Conservation (phyloP, 2,113 vertebrate genomes). For the Siphamia tubifer region DNA sequence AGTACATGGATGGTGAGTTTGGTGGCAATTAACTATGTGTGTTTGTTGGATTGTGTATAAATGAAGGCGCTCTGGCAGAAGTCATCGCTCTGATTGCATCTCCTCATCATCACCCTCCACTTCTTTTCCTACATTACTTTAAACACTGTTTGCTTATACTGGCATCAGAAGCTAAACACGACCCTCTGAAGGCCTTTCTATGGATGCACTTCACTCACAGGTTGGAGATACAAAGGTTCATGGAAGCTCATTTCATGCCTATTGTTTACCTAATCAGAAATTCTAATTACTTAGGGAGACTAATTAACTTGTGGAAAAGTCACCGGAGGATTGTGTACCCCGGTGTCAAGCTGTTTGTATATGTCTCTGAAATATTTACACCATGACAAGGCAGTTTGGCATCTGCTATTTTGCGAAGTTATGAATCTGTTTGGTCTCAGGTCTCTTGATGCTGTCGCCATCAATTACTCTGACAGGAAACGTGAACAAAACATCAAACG, state of each 20-base stretch:
- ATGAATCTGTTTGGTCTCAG: slow-evolving; percentile 43
- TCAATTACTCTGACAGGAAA: slow-evolving; percentile 43
- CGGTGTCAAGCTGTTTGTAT: slow-evolving; percentile 52
- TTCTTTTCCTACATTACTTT: neutral
- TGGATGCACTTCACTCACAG: slow-evolving; percentile 34
- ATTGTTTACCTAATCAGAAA: slow-evolving; percentile 63
- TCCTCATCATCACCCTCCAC: slow-evolving; percentile 1
- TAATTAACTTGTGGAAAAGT: slow-evolving; percentile 54
- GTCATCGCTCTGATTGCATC: slow-evolving; percentile 5
- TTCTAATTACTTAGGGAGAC: slow-evolving; percentile 55
- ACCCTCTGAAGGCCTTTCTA: slow-evolving; percentile 16
- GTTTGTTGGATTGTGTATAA: neutral
- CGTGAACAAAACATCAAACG: slow-evolving; percentile 23
- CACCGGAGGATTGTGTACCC: slow-evolving; percentile 25
- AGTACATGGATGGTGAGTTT: neutral
- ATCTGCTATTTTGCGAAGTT: slow-evolving; percentile 18
- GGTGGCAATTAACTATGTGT: slow-evolving; percentile 23
- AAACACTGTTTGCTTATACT: slow-evolving; percentile 8
- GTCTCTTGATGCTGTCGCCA: slow-evolving; percentile 37
- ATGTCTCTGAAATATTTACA: slow-evolving; percentile 61
- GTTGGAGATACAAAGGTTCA: slow-evolving; percentile 46
- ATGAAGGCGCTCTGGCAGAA: neutral
- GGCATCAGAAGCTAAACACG: slow-evolving; percentile 15
- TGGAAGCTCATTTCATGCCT: slow-evolving; percentile 57
- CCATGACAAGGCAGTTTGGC: slow-evolving; percentile 45